These are phyloP conservation scores for Cylindroiulus punctatus DNA, from an alignment of 2,888 invertebrate species.

Conservation along the genomic window DNA sequence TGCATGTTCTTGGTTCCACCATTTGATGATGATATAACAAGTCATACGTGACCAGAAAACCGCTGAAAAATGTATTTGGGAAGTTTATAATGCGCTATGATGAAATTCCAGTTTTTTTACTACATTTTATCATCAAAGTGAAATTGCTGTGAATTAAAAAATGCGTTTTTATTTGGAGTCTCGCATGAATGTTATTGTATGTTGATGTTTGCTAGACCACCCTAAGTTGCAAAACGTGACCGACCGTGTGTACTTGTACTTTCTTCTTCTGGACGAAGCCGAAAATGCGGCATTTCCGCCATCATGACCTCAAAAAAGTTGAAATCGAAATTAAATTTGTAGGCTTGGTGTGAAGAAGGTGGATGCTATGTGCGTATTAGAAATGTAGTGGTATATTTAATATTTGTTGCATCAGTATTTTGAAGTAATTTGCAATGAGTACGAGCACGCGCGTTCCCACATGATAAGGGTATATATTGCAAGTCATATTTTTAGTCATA, in stretches of 20 bases:
- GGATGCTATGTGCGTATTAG: neutral
- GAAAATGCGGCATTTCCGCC: neutral
- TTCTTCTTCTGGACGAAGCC: neutral
- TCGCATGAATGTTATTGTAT: constrained; percentile 19
- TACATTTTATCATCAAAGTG: constrained; percentile 17
- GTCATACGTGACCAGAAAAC: neutral
- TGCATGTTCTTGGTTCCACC: too few species aligned
- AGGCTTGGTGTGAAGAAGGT: neutral
- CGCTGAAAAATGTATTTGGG: neutral
- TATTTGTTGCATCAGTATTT: neutral
- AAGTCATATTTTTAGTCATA: too few species aligned
- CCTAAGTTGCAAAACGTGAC: neutral
- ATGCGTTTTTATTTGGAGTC: neutral
- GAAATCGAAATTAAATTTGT: constrained; percentile 29
- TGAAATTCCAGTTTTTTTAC: neutral
- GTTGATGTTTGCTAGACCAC: neutral
- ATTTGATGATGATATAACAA: neutral
- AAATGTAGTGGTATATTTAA: neutral
- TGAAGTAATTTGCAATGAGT: neutral
- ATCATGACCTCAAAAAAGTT: constrained; percentile 3
- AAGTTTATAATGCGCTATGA: neutral
- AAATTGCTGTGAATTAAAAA: constrained; percentile 24
- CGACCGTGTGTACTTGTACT: neutral
- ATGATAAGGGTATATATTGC: too few species aligned
- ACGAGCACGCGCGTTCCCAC: too few species aligned